Evolutionary conservation across 2,113 vertebrate genomes (phyloP).

Genomic region (Leptosomus discolor): DNA sequence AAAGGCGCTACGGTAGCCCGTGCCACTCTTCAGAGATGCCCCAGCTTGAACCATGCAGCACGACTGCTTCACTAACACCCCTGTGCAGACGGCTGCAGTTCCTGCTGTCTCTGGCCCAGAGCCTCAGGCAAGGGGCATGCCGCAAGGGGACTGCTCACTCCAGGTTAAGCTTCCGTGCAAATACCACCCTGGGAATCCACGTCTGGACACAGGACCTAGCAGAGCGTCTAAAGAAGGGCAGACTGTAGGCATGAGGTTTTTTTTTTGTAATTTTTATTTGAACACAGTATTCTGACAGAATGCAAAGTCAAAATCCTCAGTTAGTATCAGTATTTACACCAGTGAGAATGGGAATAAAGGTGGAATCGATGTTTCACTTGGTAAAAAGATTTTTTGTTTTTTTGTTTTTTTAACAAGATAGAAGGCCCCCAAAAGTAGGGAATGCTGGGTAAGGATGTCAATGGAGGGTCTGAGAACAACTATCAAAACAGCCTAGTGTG

Average conservation of each 20-base stretch:
- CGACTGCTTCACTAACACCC: rapidly evolving
- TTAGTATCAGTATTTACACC: constrained; percentile 96
- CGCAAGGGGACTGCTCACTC: rapidly evolving
- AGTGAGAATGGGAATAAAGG: constrained; percentile 86
- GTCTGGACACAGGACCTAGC: neutral
- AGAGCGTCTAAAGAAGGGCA: constrained; percentile 18
- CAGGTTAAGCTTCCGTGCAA: rapidly evolving
- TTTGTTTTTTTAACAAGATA: constrained; percentile 81
- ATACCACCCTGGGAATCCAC: neutral
- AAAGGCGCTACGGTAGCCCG: neutral
- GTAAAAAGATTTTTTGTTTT: constrained; percentile 83
- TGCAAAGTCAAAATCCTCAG: constrained; percentile 88
- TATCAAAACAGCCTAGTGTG: constrained; percentile 70
- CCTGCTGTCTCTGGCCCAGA: neutral
- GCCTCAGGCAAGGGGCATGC: rapidly evolving
- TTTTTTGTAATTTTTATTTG: constrained; percentile 85
- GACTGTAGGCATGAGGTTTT: neutral
- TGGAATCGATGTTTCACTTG: constrained; percentile 83
- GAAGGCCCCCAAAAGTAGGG: constrained; percentile 82
- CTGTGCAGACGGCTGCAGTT: rapidly evolving
- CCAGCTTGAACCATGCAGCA: no score
- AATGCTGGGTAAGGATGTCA: constrained; percentile 80
- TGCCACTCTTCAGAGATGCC: neutral
- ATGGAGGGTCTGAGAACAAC: constrained; percentile 73
- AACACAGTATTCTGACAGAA: constrained; percentile 95